A percentile compares a stretch with the other conserved stretches of the same genome.
Conservation (phyloP, 1,140 invertebrate genomes). For the Lordiphosa clarofinis region DNA sequence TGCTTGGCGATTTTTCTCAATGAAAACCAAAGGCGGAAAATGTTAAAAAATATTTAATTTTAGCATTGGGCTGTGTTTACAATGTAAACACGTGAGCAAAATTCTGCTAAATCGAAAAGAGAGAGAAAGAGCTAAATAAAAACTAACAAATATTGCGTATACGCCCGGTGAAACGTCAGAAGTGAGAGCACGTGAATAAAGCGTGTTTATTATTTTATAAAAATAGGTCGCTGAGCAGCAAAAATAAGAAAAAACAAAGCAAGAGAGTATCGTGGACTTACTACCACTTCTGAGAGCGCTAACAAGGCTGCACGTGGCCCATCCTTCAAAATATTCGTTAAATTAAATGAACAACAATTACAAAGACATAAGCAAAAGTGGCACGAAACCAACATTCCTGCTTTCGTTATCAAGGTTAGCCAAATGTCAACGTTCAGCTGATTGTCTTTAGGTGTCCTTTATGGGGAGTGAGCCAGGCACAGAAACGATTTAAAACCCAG, state of each 20-base stretch:
- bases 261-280: background rate
- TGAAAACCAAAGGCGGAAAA: background rate
- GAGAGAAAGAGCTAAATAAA: background rate
- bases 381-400: slow-evolving; percentile 23
- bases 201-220: slow-evolving; percentile 37
- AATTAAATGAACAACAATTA: slow-evolving; percentile 49
- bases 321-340: slow-evolving; percentile 30
- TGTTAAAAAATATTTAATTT: slow-evolving; percentile 23
- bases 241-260: slow-evolving; percentile 10
- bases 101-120: background rate
- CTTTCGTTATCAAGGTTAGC: slow-evolving; percentile 43
- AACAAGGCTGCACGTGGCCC: slow-evolving; percentile 22
- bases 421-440: slow-evolving; percentile 42
- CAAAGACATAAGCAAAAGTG: slow-evolving; percentile 17
- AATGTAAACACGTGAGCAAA: slow-evolving; percentile 43
- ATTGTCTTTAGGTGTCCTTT: slow-evolving; percentile 25
- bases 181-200: slow-evolving; percentile 53
- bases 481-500: slow-evolving; percentile 1
- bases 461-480: slow-evolving; percentile 29
- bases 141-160: slow-evolving; percentile 41
- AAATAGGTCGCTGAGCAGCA: slow-evolving; percentile 39
- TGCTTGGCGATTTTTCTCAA: slow-evolving; percentile 33
- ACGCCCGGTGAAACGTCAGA: slow-evolving; percentile 37
- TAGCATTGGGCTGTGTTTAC: slow-evolving; percentile 25
- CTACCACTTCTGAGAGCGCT: background rate